phyloP scores from a whole-genome alignment of 2,797 vertebrate species.

The Momotus momota region DNA sequence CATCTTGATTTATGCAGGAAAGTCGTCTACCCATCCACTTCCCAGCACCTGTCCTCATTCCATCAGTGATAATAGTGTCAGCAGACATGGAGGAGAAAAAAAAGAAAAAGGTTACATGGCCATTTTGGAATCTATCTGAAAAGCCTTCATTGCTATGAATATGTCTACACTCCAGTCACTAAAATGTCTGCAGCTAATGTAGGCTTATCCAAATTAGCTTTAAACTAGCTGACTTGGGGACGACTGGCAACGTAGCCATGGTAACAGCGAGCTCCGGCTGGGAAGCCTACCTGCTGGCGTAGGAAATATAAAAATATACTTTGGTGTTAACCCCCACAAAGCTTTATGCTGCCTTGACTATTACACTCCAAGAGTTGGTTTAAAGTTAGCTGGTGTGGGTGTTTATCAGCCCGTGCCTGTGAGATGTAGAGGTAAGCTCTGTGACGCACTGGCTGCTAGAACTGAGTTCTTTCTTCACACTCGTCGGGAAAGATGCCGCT shows the following conservation, averaged over 20 bases:
- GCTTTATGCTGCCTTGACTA: background rate
- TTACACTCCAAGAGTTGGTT: background rate
- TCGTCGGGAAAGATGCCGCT: background rate
- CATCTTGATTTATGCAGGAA: background rate
- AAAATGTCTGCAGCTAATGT: conserved; percentile 12
- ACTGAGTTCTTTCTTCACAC: background rate
- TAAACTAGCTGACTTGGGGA: background rate
- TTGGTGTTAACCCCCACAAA: background rate
- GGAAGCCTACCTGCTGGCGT: conserved; percentile 39
- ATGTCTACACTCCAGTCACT: background rate
- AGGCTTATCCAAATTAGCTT: conserved; percentile 33
- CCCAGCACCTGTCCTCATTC: background rate
- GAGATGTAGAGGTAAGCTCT: background rate
- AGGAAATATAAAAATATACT: background rate
- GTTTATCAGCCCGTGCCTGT: background rate
- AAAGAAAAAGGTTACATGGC: background rate
- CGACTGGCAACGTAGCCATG: conserved; percentile 11
- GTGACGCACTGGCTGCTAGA: background rate
- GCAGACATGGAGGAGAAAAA: background rate
- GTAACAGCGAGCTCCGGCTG: background rate
- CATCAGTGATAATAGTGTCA: background rate
- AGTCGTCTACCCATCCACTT: background rate
- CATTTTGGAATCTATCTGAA: background rate
- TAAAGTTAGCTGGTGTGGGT: background rate
- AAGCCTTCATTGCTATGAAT: background rate